These are phyloP conservation scores for Tenualosa ilisha DNA, from an alignment of 2,797 vertebrate genomes.

Conservation along the genomic window DNA sequence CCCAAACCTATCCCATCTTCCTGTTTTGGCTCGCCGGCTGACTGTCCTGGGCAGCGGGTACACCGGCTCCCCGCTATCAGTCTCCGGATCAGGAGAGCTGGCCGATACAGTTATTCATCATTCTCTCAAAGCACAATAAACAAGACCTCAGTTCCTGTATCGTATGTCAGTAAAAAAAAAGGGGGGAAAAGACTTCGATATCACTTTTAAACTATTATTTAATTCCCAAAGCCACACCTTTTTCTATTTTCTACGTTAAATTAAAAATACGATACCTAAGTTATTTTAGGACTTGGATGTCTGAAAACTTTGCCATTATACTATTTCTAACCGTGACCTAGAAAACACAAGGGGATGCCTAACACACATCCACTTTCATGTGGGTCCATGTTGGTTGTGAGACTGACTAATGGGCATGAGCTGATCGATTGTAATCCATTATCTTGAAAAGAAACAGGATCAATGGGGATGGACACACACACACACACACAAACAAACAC, in stretches of 20 bases:
- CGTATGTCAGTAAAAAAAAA: slow-evolving; percentile 16
- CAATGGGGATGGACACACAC: neutral
- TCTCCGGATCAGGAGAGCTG: slow-evolving; percentile 41
- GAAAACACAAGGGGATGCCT: slow-evolving; percentile 23
- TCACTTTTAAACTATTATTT: neutral
- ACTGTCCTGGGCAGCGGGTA: slow-evolving; percentile 35
- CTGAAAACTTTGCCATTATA: neutral
- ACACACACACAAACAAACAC: neutral
- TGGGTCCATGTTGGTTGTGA: neutral
- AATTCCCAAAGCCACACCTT: neutral
- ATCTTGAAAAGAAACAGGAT: slow-evolving; percentile 21
- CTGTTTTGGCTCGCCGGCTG: slow-evolving; percentile 36
- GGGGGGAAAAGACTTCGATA: neutral
- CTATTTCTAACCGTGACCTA: neutral
- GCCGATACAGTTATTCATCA: slow-evolving; percentile 53
- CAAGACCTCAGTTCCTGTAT: slow-evolving; percentile 46
- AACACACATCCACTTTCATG: slow-evolving; percentile 32
- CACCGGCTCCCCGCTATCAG: slow-evolving; percentile 12
- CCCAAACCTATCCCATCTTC: slow-evolving; percentile 10
- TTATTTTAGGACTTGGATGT: neutral
- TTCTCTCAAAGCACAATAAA: slow-evolving; percentile 53
- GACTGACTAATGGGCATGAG: neutral
- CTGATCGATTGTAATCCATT: neutral
- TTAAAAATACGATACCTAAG: neutral
- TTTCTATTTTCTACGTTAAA: neutral